Base-by-base conservation (phyloP, 2,113 vertebrate species). In the Microtus ochrogaster region DNA sequence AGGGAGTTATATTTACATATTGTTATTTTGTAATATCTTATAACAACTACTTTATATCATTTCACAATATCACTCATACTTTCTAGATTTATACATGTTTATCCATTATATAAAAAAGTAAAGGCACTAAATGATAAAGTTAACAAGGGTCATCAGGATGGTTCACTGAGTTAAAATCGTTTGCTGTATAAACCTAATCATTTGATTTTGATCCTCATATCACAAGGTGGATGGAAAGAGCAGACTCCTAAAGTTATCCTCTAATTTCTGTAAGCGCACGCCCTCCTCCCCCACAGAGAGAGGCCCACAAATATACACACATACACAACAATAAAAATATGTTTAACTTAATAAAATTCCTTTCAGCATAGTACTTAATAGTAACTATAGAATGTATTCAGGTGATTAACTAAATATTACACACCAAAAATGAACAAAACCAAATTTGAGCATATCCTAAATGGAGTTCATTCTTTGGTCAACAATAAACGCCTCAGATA, bases 401-500 rank as follows among this genome's bases (percentile, higher is more conserved):
- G 85, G 39, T 82, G 55, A 92, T 83, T 84, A 88, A 91, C 24
- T 87, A 65, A 81, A 39, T 89, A 95, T 88, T 91, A 68, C 73
- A 61, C 26, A 88, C 91, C 49, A 74, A 95, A 95, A 87, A 58
- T 11, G 13, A 92, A 92, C 68, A 90, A 74, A 82, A 91, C 74
- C 17, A 44, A 55, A 52, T 28, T 68, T 26, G 74, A 89, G 17
- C 89, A 92, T 21, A 76, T 70, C 13, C 26, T 26, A 94, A 89
- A 14, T 52, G 33, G 39, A 44, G 39, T 19, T 87, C 55, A 91
- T 89, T 84, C 41, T 52, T 93, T 92, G 89, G 66, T 58, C 16
- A 94, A 82, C 28, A 96, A 90, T 76, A 92, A 85, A 24, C 30
- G 81, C 49, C 72, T 89, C 30, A 93, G n/a, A 93, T 85, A 14